These are phyloP conservation scores for Macquaria ambigua DNA, from an alignment of 2,113 vertebrate species.

Conservation along the genomic window DNA sequence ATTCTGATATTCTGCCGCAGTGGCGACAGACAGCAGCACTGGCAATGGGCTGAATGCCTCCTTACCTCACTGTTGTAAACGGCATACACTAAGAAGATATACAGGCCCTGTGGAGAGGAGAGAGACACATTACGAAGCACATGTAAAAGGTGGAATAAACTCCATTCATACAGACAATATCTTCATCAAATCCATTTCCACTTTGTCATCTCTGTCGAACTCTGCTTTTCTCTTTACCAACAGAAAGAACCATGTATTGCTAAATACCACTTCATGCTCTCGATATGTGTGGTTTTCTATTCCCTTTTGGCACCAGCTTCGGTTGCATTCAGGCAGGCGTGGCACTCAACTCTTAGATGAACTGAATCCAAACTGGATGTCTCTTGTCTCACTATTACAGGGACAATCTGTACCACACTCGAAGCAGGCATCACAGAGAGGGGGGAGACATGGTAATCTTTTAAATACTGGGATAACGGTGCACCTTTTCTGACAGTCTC, in stretches of 20 bases:
- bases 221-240: slow-evolving; percentile 20
- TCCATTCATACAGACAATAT: slow-evolving; percentile 35
- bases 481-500: neutral
- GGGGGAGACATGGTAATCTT: no score
- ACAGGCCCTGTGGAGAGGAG: slow-evolving; percentile 87
- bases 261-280: slow-evolving; percentile 25
- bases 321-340: slow-evolving; percentile 11
- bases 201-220: slow-evolving; percentile 17
- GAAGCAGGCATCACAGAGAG: no score
- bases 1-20: slow-evolving; percentile 40
- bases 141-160: neutral
- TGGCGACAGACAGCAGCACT: slow-evolving; percentile 8
- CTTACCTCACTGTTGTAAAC: slow-evolving; percentile 93
- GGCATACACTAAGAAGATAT: slow-evolving; percentile 94
- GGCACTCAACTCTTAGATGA: slow-evolving; percentile 8
- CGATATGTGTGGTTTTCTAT: slow-evolving; percentile 30
- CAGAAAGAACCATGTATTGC: slow-evolving; percentile 8
- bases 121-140: slow-evolving; percentile 16
- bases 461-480: no score
- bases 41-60: slow-evolving; percentile 40
- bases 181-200: slow-evolving; percentile 33
- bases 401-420: neutral
- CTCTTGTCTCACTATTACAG: neutral
- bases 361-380: neutral
- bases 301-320: slow-evolving; percentile 29